Conservation (phyloP, 1,140 invertebrate genomes). For the Gryllus bimaculatus region DNA sequence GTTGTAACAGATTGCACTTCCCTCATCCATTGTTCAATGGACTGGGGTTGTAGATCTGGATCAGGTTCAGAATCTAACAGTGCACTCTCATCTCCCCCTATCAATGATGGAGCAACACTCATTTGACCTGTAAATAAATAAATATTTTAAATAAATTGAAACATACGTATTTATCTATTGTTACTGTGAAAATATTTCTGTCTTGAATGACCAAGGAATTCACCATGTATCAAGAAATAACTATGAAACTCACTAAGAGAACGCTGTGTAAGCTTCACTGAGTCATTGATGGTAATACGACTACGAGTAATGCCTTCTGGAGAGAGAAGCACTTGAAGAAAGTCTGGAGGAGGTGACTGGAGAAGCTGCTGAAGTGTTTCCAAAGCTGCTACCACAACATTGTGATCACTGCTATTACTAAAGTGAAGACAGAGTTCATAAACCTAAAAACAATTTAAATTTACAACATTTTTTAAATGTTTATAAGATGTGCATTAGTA, state of each 20-base stretch:
- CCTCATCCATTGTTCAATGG: conserved; percentile 20
- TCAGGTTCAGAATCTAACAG: conserved; percentile 26
- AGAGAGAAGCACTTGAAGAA: conserved; percentile 48
- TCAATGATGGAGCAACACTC: conserved; percentile 27
- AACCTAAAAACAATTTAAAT: conserved; percentile 41
- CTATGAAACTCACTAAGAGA: conserved; percentile 25
- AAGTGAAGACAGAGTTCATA: conserved; percentile 74
- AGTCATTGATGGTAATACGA: conserved; percentile 25
- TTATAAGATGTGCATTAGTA: too few species aligned
- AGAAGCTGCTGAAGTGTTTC: conserved; percentile 70
- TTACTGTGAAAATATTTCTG: too few species aligned
- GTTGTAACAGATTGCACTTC: background rate
- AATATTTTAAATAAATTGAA: conserved; percentile 7
- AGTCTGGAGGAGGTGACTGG: conserved; percentile 48
- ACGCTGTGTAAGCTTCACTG: conserved; percentile 23
- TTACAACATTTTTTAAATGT: too few species aligned
- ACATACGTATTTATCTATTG: background rate
- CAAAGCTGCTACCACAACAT: conserved; percentile 71
- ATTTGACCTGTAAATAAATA: conserved; percentile 29
- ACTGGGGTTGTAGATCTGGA: background rate
- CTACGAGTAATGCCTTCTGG: conserved; percentile 42
- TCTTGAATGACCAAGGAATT: too few species aligned
- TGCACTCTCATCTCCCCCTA: conserved; percentile 25
- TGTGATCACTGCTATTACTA: conserved; percentile 62
- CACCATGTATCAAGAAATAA: background rate